Evolutionary conservation across 2,797 vertebrate genomes (phyloP).

Genomic region (Cynopterus sphinx): DNA sequence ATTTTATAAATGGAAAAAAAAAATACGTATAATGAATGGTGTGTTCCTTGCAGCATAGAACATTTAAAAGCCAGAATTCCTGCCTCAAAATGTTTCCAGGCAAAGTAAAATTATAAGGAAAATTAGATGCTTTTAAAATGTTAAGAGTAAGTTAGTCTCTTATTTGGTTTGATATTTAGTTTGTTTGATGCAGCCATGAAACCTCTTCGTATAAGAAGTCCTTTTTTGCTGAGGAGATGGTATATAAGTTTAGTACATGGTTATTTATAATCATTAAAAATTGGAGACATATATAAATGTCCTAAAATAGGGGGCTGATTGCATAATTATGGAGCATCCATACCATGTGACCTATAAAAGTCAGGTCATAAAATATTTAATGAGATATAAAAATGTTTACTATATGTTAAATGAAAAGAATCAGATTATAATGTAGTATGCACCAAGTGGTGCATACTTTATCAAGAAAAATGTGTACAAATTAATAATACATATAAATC

Average conservation of each 20-base stretch:
- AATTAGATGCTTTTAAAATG: conserved; percentile 66
- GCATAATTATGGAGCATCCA: background rate
- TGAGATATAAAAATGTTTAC: background rate
- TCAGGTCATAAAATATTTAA: background rate
- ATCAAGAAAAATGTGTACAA: conserved; percentile 27
- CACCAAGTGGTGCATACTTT: background rate
- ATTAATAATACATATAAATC: conserved; percentile 21
- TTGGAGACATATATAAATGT: background rate
- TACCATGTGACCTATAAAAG: background rate
- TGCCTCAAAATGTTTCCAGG: conserved; percentile 63
- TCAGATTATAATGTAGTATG: background rate
- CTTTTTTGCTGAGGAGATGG: conserved; percentile 25
- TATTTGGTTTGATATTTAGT: conserved; percentile 17
- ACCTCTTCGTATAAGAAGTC: background rate
- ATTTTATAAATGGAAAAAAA: conserved; percentile 55
- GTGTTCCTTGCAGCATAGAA: conserved; percentile 38
- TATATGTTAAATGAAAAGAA: background rate
- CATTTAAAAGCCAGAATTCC: conserved; percentile 57
- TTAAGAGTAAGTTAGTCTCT: conserved; percentile 30
- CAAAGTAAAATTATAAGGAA: conserved; percentile 54
- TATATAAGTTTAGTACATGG: background rate
- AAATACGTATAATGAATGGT: conserved; percentile 37
- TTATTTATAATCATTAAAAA: conserved; percentile 35
- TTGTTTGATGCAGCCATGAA: conserved; percentile 12
- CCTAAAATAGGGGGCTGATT: background rate